Conservation (phyloP, 1,140 invertebrate genomes). For the Drosophila ogumai region DNA sequence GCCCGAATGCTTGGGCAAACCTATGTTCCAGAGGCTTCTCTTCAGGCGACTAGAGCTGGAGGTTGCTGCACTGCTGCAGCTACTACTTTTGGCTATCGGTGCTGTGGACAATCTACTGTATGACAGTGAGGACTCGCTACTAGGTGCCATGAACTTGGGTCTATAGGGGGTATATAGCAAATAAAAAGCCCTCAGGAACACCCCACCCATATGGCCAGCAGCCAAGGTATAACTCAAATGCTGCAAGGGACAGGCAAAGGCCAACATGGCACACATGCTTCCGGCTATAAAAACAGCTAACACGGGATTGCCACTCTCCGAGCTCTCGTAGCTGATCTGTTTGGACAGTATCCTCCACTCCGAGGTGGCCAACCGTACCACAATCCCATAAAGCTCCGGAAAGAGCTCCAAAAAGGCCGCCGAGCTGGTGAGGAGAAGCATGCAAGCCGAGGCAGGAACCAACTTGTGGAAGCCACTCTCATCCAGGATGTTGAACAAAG, state of each 20-base stretch:
- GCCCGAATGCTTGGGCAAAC: conserved; percentile 61
- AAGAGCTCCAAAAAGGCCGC: conserved; percentile 88
- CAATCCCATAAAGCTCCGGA: conserved; percentile 86
- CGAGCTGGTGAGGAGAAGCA: conserved; percentile 87
- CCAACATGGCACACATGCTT: conserved; percentile 88
- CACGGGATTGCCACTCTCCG: conserved; percentile 88
- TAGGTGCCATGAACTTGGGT: conserved; percentile 78
- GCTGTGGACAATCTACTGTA: conserved; percentile 81
- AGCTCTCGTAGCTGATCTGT: conserved; percentile 88
- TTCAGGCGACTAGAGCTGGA: conserved; percentile 54
- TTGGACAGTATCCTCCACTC: conserved; percentile 88
- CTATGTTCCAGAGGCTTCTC: conserved; percentile 81
- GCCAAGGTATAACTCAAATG: conserved; percentile 80
- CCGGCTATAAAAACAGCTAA: conserved; percentile 89
- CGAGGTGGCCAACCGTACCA: conserved; percentile 87
- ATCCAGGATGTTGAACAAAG: conserved; percentile 87
- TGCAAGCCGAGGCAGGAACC: conserved; percentile 87
- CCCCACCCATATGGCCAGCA: conserved; percentile 71
- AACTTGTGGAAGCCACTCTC: conserved; percentile 87
- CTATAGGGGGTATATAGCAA: conserved; percentile 74
- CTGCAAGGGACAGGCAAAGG: conserved; percentile 88
- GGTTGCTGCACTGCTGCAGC: conserved; percentile 45
- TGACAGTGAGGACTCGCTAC: conserved; percentile 72
- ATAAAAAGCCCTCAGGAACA: conserved; percentile 73
- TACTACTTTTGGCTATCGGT: conserved; percentile 65